Evolutionary conservation across 1,140 invertebrate genomes (phyloP).

Genomic region (Rhyacophila brunnea): DNA sequence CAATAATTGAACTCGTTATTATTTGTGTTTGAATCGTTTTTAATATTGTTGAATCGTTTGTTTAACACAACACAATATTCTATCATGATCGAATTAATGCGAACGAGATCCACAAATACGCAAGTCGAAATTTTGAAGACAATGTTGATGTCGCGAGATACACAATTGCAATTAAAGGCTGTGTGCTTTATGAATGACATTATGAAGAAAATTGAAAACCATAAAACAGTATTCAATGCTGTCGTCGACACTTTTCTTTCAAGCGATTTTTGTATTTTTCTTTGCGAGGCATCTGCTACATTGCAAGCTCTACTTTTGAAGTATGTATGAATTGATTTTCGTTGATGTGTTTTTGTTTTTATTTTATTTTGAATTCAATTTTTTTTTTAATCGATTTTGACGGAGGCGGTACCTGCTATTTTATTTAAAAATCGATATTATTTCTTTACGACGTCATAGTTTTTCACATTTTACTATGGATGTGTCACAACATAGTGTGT

Average conservation of each 20-base stretch:
- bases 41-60: neutral
- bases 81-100: neutral
- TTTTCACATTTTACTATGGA: neutral
- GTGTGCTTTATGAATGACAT: constrained; percentile 15
- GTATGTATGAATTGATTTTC: constrained; percentile 8
- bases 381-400: neutral
- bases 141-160: constrained; percentile 29
- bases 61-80: neutral
- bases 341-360: neutral
- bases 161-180: constrained; percentile 22
- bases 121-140: constrained; percentile 26
- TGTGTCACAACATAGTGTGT: neutral
- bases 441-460: neutral
- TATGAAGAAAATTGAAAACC: neutral
- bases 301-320: constrained; percentile 19
- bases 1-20: neutral
- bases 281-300: constrained; percentile 30
- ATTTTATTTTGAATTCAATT: neutral
- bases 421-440: neutral
- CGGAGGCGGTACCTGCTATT: neutral
- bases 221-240: neutral
- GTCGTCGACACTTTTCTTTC: constrained; percentile 14
- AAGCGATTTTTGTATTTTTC: constrained; percentile 26
- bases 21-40: neutral
- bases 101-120: neutral